Evolutionary conservation across 2,113 vertebrate species (phyloP), one percentile per base, ranked within the genome.

Genomic region (Anser brachyrhynchus): DNA sequence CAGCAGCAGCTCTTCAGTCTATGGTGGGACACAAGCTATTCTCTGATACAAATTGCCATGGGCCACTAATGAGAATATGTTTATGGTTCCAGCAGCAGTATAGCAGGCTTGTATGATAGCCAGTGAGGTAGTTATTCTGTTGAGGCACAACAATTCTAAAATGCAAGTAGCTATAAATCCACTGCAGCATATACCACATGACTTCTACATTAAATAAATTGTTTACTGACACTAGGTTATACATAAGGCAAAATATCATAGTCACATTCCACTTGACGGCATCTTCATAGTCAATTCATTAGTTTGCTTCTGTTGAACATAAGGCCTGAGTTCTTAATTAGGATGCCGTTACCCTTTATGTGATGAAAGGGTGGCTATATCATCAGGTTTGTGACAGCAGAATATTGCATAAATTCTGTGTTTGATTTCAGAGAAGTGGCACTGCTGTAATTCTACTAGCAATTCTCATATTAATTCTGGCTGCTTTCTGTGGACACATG

Each of bases 51-150:
- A 96, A 95, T 95, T 95, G 89, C 89, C 89, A 92, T 76, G 83
- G 93, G 77, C 95, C 89, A 72, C 95, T 97, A 95, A 97, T 96
- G 92, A 97, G 92, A 96, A 90, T 96, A 90, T 92, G 91, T 82
- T 94, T 93, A 85, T 1, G 26, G 71, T 95, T 94, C 92, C 77
- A 93, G 65, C 90, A 93, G 91, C 62, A 95, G 90, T 80, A 70
- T 35, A 87, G 26, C 69, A 74, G 55, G 64, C 64, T 95, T 72
- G 84, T 93, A 77, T 92, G 93, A 94, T 96, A 89, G 92, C 93
- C 89, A 96, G 86, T 87, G 82, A 33, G 17, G 83, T 67, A 88
- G 79, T 80, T 94, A 89, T 6, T 93, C 81, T 91, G 92, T 80
- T 95, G 79, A 92, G 93, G 61, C 83, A 78, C 7, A 51, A 43